Conservation (phyloP, 2,888 invertebrate species). For the Phymatocera aterrima region DNA sequence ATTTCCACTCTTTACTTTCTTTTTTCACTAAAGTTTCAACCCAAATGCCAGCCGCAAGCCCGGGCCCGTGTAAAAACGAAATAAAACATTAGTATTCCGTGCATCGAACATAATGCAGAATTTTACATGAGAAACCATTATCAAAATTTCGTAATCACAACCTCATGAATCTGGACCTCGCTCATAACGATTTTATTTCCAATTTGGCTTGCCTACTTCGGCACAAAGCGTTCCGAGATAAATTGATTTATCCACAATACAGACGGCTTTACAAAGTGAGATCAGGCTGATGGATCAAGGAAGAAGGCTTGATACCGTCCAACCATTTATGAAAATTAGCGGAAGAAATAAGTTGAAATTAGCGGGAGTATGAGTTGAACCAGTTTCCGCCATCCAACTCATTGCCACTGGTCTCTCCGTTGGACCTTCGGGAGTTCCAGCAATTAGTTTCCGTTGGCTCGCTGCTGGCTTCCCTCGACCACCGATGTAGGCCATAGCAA, state of each 20-base stretch:
- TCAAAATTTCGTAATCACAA: too few relatives aligned
- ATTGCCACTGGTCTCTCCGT: background rate
- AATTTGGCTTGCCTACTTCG: background rate
- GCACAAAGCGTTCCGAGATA: background rate
- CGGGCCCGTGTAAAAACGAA: too few relatives aligned
- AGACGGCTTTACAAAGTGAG: background rate
- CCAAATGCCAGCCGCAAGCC: background rate
- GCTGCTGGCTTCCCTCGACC: background rate
- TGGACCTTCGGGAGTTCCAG: slow-evolving; percentile 17
- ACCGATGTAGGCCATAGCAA: background rate
- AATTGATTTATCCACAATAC: background rate
- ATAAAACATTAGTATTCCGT: too few relatives aligned
- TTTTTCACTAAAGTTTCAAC: background rate
- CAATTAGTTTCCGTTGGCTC: slow-evolving; percentile 23
- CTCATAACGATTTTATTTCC: background rate
- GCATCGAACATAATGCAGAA: too few relatives aligned
- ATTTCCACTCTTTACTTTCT: background rate
- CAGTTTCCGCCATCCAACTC: background rate
- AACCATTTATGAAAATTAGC: slow-evolving; percentile 4
- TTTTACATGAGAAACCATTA: too few relatives aligned
- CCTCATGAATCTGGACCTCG: too few relatives aligned
- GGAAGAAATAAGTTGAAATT: slow-evolving; percentile 12
- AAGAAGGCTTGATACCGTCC: background rate
- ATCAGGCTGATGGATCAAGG: background rate
- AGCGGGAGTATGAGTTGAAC: slow-evolving; percentile 17